Conservation (phyloP, 2,797 vertebrate species). For the Coilia nasus region DNA sequence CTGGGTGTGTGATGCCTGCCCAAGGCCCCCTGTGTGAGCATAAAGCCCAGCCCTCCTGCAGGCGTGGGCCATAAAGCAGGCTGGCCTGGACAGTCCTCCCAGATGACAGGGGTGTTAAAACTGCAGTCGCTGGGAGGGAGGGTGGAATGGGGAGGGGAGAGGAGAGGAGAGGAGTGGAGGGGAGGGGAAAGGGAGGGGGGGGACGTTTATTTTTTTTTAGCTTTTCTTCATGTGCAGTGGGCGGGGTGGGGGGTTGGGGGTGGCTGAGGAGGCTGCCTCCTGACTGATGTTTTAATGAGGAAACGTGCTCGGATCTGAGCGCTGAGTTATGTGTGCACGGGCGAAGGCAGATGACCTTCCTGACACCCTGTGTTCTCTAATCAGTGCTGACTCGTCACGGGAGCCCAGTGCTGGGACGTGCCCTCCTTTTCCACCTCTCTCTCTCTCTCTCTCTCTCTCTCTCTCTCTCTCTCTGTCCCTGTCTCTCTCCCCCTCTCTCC, state of each 20-base stretch:
- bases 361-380: conserved; percentile 61
- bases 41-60: conserved; percentile 49
- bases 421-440: background rate
- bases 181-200: background rate
- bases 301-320: conserved; percentile 48
- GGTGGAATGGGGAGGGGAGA: conserved; percentile 48
- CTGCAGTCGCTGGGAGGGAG: conserved; percentile 2
- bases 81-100: conserved; percentile 33
- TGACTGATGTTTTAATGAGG: conserved; percentile 67
- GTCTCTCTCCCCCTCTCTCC: background rate
- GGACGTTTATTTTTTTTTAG: conserved; percentile 5
- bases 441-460: background rate
- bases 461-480: background rate
- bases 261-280: conserved; percentile 51
- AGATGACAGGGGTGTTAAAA: background rate
- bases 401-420: conserved; percentile 23
- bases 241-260: conserved; percentile 43
- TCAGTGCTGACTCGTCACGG: conserved; percentile 55
- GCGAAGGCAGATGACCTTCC: conserved; percentile 58
- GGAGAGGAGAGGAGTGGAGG: background rate
- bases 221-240: background rate
- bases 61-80: conserved; percentile 47
- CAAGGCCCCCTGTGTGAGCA: background rate
- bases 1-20: background rate
- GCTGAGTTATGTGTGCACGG: conserved; percentile 60